Base-by-base conservation (phyloP, 2,888 invertebrate genomes). In the Herminia tarsipennalis region DNA sequence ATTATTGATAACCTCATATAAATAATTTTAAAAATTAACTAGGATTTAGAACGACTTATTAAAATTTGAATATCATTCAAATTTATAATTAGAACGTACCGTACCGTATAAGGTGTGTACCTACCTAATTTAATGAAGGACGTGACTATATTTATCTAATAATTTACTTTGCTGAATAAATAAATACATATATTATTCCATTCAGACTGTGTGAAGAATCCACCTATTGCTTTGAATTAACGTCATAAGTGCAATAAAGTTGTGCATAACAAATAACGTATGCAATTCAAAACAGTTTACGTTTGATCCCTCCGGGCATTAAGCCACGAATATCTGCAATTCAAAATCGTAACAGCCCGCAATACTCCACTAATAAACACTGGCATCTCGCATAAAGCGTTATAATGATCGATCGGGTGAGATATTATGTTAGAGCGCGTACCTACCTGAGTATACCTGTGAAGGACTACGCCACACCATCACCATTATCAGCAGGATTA, bases 231-330 rank as follows among this genome's bases (percentile, higher is more conserved):
- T 21, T 5, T 20, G 9, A 28, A 29, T 24, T 5, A 27, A 42
- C 28, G 28, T 21, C 28, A 40, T 16, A 22, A 8, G 14, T 12
- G n/a, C n/a, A n/a, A 29, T 38, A 29, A 28, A 29, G 14, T 16
- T 28, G 18, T 39, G 30, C 18, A 25, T 35, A 13, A n/a, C 5
- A 39, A 34, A 42, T 40, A 32, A 10, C 18, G 8, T n/a, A n/a
- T 33, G 30, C 9, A 38, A 17, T 47, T 25, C 36, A 32, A 44
- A 39, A 43, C 35, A 39, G 13, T 25, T 30, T 13, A 32, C 18
- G 20, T 5, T 5, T 5, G 13, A 5, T 20, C n/a, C 12, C 3
- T 17, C 2, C 9, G 10, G 4, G 3, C 12, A 25, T 25, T 14
- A 18, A 40, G 3, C 6, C 24, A n/a, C 29, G 21, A 37, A 39